These are phyloP conservation scores for Antedon mediterranea DNA, from an alignment of 53 echinoderm and acorn worm genomes.

Conservation along the genomic window DNA sequence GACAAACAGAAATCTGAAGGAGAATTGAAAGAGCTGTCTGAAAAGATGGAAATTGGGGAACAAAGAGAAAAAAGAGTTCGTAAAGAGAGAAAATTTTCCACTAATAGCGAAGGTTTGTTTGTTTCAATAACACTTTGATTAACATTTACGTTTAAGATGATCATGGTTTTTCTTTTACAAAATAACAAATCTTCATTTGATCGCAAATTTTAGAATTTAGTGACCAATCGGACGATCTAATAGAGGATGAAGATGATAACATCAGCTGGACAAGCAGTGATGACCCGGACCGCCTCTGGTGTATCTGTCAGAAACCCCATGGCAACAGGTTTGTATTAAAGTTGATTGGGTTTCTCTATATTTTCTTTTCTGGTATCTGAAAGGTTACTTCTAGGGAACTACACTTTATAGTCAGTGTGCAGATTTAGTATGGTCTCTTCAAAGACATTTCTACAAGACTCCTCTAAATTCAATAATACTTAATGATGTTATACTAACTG, in stretches of 20 bases:
- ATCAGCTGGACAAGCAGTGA: slow-evolving; percentile 88
- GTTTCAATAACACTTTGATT: neutral
- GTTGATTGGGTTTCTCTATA: too few species aligned
- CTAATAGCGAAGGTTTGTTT: neutral
- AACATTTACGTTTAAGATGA: too few species aligned
- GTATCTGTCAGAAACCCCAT: slow-evolving; percentile 84
- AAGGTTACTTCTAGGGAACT: too few species aligned
- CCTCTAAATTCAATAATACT: too few species aligned
- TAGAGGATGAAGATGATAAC: slow-evolving; percentile 28
- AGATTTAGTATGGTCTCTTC: too few species aligned
- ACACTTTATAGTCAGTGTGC: too few species aligned
- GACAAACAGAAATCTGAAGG: neutral
- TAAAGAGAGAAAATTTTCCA: neutral
- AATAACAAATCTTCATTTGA: too few species aligned
- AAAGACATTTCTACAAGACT: too few species aligned
- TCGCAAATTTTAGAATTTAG: neutral
- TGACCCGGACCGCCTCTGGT: slow-evolving; percentile 97
- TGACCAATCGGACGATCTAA: neutral
- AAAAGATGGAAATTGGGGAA: neutral
- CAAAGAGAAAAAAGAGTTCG: neutral
- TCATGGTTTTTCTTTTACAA: too few species aligned
- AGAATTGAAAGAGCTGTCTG: neutral
- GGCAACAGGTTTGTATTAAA: slow-evolving; percentile 63
- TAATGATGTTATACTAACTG: too few species aligned
- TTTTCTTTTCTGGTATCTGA: too few species aligned